These are phyloP conservation scores for Conchocele bisecta DNA, from an alignment of 2,888 invertebrate species.

Conservation along the genomic window DNA sequence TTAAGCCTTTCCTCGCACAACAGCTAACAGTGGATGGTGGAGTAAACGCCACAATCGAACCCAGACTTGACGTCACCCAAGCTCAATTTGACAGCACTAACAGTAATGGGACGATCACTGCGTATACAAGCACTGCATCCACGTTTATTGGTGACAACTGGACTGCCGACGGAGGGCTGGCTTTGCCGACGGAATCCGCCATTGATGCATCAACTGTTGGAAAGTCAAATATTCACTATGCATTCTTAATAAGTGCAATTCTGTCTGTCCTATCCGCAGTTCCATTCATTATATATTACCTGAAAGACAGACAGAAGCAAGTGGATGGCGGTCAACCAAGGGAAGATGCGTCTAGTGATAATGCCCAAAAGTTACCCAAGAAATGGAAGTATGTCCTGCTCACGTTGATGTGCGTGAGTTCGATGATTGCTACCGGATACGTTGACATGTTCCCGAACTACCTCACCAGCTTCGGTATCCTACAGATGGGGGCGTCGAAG, in stretches of 20 bases:
- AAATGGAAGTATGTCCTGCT: conserved; percentile 9
- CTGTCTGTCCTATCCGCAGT: not conserved
- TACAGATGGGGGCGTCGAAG: conserved; percentile 31
- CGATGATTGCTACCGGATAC: conserved; percentile 23
- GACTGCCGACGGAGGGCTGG: no score
- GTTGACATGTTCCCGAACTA: conserved; percentile 42
- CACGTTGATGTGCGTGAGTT: conserved; percentile 18
- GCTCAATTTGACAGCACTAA: no score
- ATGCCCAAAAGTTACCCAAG: no score
- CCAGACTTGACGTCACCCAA: no score
- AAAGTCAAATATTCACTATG: not conserved
- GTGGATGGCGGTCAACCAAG: not conserved
- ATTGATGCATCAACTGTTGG: not conserved
- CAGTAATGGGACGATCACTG: no score
- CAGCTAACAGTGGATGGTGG: no score
- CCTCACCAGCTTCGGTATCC: conserved; percentile 34
- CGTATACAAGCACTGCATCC: no score
- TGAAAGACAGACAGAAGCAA: not conserved
- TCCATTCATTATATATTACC: not conserved
- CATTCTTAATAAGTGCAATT: not conserved
- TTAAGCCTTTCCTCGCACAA: no score
- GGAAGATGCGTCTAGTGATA: not conserved
- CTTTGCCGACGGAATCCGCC: no score
- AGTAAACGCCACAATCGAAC: no score
- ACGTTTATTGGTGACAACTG: no score